Conservation (phyloP, 2,888 invertebrate species). For the Amphipoea lucens region DNA sequence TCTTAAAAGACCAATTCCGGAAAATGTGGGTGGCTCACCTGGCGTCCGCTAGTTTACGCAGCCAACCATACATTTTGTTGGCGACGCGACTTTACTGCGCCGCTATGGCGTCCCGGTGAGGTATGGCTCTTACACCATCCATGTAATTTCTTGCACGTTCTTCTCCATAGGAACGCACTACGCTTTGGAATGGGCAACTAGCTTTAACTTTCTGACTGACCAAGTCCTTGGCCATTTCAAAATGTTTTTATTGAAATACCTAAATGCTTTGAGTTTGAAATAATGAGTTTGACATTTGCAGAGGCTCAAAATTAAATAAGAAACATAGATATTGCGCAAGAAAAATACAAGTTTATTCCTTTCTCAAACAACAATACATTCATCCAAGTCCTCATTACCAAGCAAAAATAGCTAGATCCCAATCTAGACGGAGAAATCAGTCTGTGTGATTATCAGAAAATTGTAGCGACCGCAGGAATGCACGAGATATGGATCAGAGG, state of each 20-base stretch:
- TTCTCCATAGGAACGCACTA: background rate
- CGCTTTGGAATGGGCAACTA: background rate
- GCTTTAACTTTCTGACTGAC: background rate
- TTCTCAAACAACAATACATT: conserved; percentile 3
- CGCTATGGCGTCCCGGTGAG: too few relatives aligned
- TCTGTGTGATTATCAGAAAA: conserved; percentile 54
- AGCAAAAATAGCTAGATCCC: conserved; percentile 52
- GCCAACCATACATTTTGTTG: too few relatives aligned
- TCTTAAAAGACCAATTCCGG: too few relatives aligned
- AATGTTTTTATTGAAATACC: background rate
- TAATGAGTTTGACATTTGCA: background rate
- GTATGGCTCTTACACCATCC: too few relatives aligned
- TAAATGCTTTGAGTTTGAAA: background rate
- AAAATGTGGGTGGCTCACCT: too few relatives aligned
- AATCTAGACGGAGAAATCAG: conserved; percentile 54
- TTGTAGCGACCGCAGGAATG: conserved; percentile 55
- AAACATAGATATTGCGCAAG: background rate
- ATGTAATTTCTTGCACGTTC: too few relatives aligned
- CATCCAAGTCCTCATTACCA: background rate
- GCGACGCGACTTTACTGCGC: too few relatives aligned
- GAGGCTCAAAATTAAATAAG: background rate
- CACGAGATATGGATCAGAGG: conserved; percentile 55
- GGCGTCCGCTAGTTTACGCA: too few relatives aligned
- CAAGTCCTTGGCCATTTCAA: background rate
- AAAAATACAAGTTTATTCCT: background rate